Conservation (phyloP, 2,888 invertebrate genomes). For the Disparrhopalites patrizii region DNA sequence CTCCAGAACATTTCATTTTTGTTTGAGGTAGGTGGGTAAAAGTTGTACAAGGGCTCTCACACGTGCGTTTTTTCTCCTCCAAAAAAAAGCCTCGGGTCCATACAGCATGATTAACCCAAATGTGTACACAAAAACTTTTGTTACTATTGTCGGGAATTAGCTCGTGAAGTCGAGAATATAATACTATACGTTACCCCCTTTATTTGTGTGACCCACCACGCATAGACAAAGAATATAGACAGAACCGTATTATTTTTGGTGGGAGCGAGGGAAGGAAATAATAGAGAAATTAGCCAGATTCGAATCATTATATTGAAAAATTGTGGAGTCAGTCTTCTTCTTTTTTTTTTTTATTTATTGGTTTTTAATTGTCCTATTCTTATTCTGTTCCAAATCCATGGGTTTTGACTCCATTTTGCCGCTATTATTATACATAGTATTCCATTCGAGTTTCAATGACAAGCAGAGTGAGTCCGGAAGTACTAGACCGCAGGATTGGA, state of each 20-base stretch:
- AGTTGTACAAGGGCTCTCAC: not conserved
- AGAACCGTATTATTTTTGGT: not conserved
- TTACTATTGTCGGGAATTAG: no score
- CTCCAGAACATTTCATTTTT: no score
- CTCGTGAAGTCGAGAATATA: no score
- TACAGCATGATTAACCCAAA: not conserved
- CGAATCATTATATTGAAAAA: not conserved
- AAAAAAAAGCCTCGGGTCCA: no score
- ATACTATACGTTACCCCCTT: no score
- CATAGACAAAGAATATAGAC: no score
- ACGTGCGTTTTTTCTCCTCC: not conserved
- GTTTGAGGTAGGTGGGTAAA: no score
- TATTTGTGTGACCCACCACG: no score
- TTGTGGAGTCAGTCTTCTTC: not conserved
- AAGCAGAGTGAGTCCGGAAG: constrained; percentile 23
- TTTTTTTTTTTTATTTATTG: constrained; percentile 3
- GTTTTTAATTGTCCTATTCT: constrained; percentile 2
- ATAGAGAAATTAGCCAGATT: not conserved
- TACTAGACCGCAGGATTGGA: constrained; percentile 29
- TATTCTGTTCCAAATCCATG: no score
- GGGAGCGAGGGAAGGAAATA: not conserved
- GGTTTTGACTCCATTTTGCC: no score
- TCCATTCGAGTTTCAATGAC: no score
- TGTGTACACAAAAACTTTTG: not conserved
- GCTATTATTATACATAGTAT: no score